Evolutionary conservation across 2,113 vertebrate species (phyloP).

Genomic region (Alouatta palliata): DNA sequence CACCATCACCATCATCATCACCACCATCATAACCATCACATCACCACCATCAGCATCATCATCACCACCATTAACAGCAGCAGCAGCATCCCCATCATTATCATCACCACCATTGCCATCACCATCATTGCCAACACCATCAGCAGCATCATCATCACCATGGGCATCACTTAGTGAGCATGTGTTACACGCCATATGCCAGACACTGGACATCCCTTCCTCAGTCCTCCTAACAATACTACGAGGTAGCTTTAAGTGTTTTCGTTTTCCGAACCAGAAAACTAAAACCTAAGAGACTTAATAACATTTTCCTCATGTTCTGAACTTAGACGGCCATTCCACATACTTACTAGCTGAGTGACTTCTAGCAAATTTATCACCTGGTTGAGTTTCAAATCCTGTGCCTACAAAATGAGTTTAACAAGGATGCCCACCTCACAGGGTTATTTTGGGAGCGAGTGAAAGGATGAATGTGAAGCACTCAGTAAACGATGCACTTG

Average conservation of each 20-base stretch:
- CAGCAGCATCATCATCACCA: fast-evolving
- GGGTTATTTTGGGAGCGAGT: not conserved
- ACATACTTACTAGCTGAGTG: not conserved
- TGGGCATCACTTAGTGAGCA: not conserved
- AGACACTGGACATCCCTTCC: not conserved
- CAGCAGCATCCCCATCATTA: fast-evolving
- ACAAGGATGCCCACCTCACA: not conserved
- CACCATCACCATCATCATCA: fast-evolving
- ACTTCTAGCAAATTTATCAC: not conserved
- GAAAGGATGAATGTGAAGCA: fast-evolving
- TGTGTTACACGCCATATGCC: fast-evolving
- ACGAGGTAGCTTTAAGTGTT: not conserved
- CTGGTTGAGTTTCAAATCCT: not conserved
- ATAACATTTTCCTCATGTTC: not conserved
- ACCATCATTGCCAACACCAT: fast-evolving
- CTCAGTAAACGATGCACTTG: fast-evolving
- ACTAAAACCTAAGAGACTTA: not conserved
- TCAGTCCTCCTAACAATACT: not conserved
- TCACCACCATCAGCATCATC: no score
- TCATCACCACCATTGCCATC: not conserved
- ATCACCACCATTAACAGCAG: fast-evolving
- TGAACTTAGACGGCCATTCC: not conserved
- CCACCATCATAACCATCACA: fast-evolving
- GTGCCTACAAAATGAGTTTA: not conserved
- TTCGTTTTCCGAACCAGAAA: not conserved